Percentiles rank a stretch among this genome's conserved stretches.
phyloP scores from a whole-genome alignment of 2,888 invertebrate species.

The Bellardia bayeri region DNA sequence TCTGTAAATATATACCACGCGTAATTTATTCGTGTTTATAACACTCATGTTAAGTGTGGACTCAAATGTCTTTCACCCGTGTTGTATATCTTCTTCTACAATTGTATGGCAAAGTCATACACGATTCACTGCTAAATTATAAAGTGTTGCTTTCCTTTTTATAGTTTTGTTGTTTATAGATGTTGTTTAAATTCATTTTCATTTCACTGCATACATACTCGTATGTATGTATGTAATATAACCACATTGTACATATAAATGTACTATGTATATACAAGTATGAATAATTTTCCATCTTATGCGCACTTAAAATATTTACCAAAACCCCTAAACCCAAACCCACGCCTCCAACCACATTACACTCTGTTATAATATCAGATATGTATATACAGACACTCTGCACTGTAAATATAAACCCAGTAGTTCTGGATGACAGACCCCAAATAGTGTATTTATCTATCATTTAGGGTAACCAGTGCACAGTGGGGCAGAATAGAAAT shows the following conservation, averaged over 20 bases:
- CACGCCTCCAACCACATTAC: not conserved
- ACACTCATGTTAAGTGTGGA: constrained; percentile 53
- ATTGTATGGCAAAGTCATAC: not conserved
- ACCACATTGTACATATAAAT: not conserved
- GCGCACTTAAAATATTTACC: constrained; percentile 65
- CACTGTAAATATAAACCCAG: too few relatives aligned
- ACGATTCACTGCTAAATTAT: constrained; percentile 27
- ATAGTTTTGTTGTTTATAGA: constrained; percentile 34
- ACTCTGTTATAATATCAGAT: not conserved
- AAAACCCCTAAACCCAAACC: constrained; percentile 8
- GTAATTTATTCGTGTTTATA: constrained; percentile 27
- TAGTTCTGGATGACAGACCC: too few relatives aligned
- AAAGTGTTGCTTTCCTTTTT: constrained; percentile 25
- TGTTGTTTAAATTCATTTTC: constrained; percentile 51
- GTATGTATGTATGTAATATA: too few relatives aligned
- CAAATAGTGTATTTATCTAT: too few relatives aligned
- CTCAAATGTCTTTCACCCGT: constrained; percentile 41
- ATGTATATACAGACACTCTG: not conserved
- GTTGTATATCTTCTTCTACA: not conserved
- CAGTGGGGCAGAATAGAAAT: too few relatives aligned
- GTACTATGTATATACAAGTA: constrained; percentile 2
- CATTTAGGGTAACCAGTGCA: too few relatives aligned
- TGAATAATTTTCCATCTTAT: constrained; percentile 73
- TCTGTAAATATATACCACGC: too few relatives aligned
- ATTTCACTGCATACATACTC: constrained; percentile 42